Percentiles rank a stretch among this genome's conserved stretches.
These are phyloP conservation scores for Eupeodes corollae DNA, from an alignment of 1,140 invertebrate species.

Conservation along the genomic window DNA sequence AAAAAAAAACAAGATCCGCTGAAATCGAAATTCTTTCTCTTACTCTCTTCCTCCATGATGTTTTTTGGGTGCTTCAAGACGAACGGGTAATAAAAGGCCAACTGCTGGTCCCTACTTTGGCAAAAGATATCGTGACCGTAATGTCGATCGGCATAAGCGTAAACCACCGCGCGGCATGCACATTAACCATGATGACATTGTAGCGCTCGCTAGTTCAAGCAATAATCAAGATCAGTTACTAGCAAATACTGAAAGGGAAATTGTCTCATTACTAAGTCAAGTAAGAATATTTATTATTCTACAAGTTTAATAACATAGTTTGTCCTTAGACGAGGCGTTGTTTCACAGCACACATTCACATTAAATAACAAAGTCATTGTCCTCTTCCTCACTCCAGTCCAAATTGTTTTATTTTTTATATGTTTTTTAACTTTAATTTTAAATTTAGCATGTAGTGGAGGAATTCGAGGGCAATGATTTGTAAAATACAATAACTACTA, in stretches of 20 bases:
- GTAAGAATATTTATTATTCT: conserved; percentile 46
- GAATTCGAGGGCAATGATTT: neutral
- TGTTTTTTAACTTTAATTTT: neutral
- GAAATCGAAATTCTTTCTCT: conserved; percentile 25
- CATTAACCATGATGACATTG: conserved; percentile 91
- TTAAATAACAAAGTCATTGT: neutral
- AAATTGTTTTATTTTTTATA: no score
- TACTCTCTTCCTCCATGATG: conserved; percentile 12
- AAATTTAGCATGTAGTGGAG: neutral
- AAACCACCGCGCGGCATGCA: conserved; percentile 92
- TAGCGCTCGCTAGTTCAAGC: conserved; percentile 62
- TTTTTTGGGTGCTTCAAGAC: conserved; percentile 39
- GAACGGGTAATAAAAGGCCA: conserved; percentile 63
- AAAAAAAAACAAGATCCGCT: conserved; percentile 3
- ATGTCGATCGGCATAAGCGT: conserved; percentile 68
- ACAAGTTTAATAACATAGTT: no score
- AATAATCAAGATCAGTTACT: conserved; percentile 51
- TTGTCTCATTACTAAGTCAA: conserved; percentile 87
- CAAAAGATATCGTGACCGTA: conserved; percentile 29
- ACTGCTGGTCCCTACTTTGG: conserved; percentile 49
- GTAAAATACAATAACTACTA: neutral
- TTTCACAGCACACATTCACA: neutral
- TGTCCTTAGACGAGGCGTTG: neutral
- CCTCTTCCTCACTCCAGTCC: no score
- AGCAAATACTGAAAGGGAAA: conserved; percentile 83